Base-by-base conservation (phyloP, 2,888 invertebrate species). In the Portevinia maculata region DNA sequence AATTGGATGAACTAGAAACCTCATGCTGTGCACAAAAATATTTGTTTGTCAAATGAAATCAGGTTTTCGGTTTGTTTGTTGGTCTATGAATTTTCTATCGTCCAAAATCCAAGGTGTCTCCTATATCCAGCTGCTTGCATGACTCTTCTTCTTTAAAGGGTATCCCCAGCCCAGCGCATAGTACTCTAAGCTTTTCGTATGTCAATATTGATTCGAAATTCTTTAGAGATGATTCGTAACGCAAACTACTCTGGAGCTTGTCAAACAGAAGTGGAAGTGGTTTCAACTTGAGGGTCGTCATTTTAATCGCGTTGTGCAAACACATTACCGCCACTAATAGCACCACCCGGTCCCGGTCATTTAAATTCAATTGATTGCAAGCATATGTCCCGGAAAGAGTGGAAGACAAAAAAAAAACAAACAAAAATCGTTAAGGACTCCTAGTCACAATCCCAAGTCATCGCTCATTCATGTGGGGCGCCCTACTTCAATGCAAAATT, bases 21-120 rank as follows among this genome's bases (percentile, higher is more conserved):
- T 44, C 50, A 52, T 59, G 39, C 28, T 53, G 13, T 50, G 71
- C 64, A 73, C 59, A 79, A 79, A 44, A 71, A 67, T 67, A 71
- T 73, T 70, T 83, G 83, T 83, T 83, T 83, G 78, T 83, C 67
- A 83, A 83, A 83, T 55, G 83, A 83, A 83, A 78, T 83, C 83
- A 62, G 78, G 71, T 67, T 73, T 78, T 70, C 65, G 70, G 75
- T 34, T 71, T 76, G 70, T 81, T 70, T 75, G 75, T 81, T 75
- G 75, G 59, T 81, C 70, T 81, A 64, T 39, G 70, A 65, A 76
- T 76, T 76, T 70, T 70, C 70, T 70, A 81, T 59, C 79, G 37
- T 37, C 67, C 32, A 24, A 24, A 44, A 44, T 44, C 17, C 46
- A 53, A 71, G 70, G 75, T 75, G 64, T 75, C 70, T 70, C 70